phyloP scores from a whole-genome alignment of 2,113 vertebrate species.

The Ptychochromis oligacanthus region DNA sequence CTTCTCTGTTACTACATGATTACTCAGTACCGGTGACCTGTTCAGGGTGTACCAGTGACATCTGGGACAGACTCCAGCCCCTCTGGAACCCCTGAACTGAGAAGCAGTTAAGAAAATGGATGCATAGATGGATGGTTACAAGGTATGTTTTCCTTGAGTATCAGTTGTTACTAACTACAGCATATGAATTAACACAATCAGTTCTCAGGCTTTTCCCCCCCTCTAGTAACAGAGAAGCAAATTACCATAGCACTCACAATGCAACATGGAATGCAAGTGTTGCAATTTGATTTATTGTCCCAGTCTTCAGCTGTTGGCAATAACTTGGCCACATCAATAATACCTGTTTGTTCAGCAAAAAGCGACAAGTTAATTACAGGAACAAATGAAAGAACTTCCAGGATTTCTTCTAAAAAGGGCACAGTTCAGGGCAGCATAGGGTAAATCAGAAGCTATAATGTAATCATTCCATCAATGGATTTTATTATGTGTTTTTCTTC shows the following conservation, averaged over 20 bases:
- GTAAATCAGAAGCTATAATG: background rate
- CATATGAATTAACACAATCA: background rate
- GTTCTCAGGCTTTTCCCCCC: background rate
- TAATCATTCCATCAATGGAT: too few relatives aligned
- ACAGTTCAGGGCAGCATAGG: background rate
- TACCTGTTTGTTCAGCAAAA: constrained; percentile 41
- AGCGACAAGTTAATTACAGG: constrained; percentile 54
- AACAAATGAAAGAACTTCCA: constrained; percentile 43
- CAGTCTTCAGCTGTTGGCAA: constrained; percentile 50
- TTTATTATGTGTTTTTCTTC: too few relatives aligned
- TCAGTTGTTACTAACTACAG: background rate
- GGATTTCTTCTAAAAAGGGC: background rate
- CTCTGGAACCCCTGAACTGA: too few relatives aligned
- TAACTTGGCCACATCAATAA: constrained; percentile 50
- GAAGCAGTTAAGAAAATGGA: background rate
- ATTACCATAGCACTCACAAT: constrained; percentile 25
- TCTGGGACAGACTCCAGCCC: too few relatives aligned
- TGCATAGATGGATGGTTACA: background rate
- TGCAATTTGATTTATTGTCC: constrained; percentile 53
- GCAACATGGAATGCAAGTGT: constrained; percentile 28
- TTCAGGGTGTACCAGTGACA: too few relatives aligned
- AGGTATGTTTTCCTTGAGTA: too few relatives aligned
- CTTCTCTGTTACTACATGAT: too few relatives aligned
- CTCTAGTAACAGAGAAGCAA: constrained; percentile 4
- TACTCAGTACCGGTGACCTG: too few relatives aligned